A percentile compares a stretch with the other conserved stretches of the same genome.
phyloP scores from a whole-genome alignment of 1,140 invertebrate genomes.

The Drosophila kanapiae region DNA sequence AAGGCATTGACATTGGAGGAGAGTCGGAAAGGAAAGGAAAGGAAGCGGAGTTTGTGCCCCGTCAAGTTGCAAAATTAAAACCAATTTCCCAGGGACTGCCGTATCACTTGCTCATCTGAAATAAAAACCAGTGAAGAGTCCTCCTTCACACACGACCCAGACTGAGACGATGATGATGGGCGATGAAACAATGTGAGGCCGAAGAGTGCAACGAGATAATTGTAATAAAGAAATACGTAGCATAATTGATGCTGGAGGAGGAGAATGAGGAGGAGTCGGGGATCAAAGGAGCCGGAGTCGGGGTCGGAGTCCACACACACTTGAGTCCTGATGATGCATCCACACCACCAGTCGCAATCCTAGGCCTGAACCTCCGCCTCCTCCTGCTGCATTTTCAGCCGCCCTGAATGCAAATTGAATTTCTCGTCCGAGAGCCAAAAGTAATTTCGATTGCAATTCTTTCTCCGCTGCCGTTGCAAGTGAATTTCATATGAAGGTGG shows the following conservation, averaged over 20 bases:
- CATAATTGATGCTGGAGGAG: conserved; percentile 32
- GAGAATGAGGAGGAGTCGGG: neutral
- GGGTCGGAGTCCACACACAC: conserved; percentile 19
- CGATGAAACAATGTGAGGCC: conserved; percentile 55
- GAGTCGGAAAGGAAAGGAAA: neutral
- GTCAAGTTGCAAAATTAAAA: conserved; percentile 62
- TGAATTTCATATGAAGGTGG: conserved; percentile 62
- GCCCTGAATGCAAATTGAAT: conserved; percentile 57
- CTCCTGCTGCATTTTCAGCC: conserved; percentile 16
- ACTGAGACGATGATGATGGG: conserved; percentile 15
- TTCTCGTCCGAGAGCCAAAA: conserved; percentile 43
- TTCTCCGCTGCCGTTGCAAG: conserved; percentile 50
- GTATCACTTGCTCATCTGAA: conserved; percentile 65
- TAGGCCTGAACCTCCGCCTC: neutral
- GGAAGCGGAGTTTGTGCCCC: conserved; percentile 27
- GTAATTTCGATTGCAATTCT: conserved; percentile 60
- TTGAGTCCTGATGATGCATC: conserved; percentile 43
- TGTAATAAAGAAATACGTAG: conserved; percentile 63
- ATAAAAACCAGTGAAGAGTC: conserved; percentile 14
- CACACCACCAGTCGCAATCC: conserved; percentile 7
- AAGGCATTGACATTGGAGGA: conserved; percentile 58
- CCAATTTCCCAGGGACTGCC: conserved; percentile 66
- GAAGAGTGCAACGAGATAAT: conserved; percentile 69
- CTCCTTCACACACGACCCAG: conserved; percentile 40
- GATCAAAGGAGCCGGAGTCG: neutral